Percentiles rank a stretch among this genome's conserved stretches.
Evolutionary conservation across 2,888 invertebrate species (phyloP).

Genomic region (Blera fallax): DNA sequence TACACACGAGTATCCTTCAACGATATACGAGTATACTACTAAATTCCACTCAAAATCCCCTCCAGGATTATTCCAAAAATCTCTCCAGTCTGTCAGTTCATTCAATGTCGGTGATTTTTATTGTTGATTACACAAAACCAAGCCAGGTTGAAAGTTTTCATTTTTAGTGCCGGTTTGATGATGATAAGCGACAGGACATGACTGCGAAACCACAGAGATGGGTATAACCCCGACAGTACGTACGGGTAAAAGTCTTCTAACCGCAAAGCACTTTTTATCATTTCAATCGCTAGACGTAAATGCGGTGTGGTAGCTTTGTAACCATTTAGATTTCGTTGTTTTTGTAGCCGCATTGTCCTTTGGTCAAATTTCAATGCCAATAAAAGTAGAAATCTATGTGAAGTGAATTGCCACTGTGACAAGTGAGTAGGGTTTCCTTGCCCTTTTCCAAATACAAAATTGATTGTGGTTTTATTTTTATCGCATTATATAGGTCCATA

Average conservation of each 20-base stretch:
- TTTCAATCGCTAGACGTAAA: not conserved
- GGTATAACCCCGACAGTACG: not conserved
- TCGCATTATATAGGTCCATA: not conserved
- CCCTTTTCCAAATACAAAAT: not conserved
- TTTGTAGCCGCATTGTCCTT: slow-evolving; percentile 3
- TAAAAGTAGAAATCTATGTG: not conserved
- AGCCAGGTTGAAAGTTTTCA: not conserved
- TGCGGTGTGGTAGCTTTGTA: not conserved
- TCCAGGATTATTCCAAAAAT: not conserved
- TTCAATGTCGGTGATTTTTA: not conserved
- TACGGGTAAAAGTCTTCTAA: not conserved
- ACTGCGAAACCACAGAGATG: not conserved
- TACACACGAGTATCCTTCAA: not conserved
- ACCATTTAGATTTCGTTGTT: not conserved
- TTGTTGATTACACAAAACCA: not conserved
- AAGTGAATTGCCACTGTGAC: slow-evolving; percentile 5
- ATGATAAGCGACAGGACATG: not conserved
- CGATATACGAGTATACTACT: no score
- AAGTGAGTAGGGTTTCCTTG: slow-evolving; percentile 14
- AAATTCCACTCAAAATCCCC: not conserved
- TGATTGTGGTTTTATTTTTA: not conserved
- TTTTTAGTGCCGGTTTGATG: not conserved
- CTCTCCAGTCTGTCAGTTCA: not conserved
- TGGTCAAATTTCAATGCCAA: not conserved
- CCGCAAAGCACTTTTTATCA: not conserved